Evolutionary conservation across 2,888 invertebrate genomes (phyloP).

Genomic region (Sesia apiformis): DNA sequence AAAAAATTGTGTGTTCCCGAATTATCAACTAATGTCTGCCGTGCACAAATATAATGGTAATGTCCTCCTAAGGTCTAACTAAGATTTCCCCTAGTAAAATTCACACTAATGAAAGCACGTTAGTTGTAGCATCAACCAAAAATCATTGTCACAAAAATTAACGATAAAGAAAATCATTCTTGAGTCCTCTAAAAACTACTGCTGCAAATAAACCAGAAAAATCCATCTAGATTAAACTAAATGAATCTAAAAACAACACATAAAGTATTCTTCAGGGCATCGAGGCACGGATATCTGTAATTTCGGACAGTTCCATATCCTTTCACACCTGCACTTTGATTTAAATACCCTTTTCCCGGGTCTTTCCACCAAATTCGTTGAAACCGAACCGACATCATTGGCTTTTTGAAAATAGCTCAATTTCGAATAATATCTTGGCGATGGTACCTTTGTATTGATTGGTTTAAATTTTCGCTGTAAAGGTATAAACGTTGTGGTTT

Average conservation of each 20-base stretch:
- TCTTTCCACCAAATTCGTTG: conserved; percentile 39
- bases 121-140: too few species aligned
- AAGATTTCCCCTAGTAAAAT: too few species aligned
- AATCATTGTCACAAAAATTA: too few species aligned
- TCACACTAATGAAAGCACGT: too few species aligned
- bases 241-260: conserved; percentile 53
- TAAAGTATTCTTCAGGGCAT: conserved; percentile 61
- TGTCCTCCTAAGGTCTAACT: too few species aligned
- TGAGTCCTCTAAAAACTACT: too few species aligned
- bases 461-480: background rate
- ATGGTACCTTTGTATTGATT: conserved; percentile 17
- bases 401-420: conserved; percentile 41
- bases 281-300: conserved; percentile 60
- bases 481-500: conserved; percentile 13
- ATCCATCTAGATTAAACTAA: background rate
- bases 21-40: too few species aligned
- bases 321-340: conserved; percentile 60
- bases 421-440: conserved; percentile 35
- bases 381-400: conserved; percentile 17
- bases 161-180: too few species aligned
- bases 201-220: too few species aligned
- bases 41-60: too few species aligned
- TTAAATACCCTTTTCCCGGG: conserved; percentile 37
- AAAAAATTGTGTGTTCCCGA: too few species aligned
- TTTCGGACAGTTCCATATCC: conserved; percentile 65